A percentile compares a stretch with the other conserved stretches of the same genome.
phyloP scores from a whole-genome alignment of 2,113 vertebrate genomes.

The Pithys albifrons region DNA sequence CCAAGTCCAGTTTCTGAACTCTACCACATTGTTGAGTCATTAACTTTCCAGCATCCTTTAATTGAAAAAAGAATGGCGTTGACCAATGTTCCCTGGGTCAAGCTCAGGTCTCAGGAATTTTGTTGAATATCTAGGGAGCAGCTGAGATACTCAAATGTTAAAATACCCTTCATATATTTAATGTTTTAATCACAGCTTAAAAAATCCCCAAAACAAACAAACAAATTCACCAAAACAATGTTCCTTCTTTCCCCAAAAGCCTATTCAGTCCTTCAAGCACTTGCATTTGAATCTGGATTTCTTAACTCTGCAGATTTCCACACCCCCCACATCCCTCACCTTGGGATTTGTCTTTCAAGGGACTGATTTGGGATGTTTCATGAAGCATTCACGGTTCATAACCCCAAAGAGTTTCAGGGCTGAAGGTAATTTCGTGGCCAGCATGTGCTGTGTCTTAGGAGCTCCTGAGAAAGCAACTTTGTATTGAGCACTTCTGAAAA shows the following conservation, averaged over 20 bases:
- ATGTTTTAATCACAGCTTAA: not conserved
- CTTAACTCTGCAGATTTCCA: not conserved
- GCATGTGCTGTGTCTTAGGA: not conserved
- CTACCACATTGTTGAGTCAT: not conserved
- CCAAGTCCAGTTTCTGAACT: not conserved
- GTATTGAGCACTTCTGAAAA: not conserved
- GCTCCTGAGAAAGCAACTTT: not conserved
- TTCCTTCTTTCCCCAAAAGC: not conserved
- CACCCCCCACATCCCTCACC: accelerated
- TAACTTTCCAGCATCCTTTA: not conserved
- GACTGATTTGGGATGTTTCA: not conserved
- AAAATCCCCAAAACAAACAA: not conserved
- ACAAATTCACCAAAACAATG: not conserved
- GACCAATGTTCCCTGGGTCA: not conserved
- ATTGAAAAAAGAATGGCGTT: not conserved
- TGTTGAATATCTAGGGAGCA: not conserved
- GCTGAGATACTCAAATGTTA: not conserved
- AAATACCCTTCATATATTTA: not conserved
- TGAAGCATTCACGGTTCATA: accelerated
- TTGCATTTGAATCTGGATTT: not conserved
- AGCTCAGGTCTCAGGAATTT: not conserved
- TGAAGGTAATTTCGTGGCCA: not conserved
- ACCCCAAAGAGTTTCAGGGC: not conserved
- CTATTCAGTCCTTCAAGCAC: not conserved
- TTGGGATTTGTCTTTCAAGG: not conserved